These are phyloP conservation scores for Microtus californicus DNA, from an alignment of 2,797 vertebrate genomes.

Conservation along the genomic window DNA sequence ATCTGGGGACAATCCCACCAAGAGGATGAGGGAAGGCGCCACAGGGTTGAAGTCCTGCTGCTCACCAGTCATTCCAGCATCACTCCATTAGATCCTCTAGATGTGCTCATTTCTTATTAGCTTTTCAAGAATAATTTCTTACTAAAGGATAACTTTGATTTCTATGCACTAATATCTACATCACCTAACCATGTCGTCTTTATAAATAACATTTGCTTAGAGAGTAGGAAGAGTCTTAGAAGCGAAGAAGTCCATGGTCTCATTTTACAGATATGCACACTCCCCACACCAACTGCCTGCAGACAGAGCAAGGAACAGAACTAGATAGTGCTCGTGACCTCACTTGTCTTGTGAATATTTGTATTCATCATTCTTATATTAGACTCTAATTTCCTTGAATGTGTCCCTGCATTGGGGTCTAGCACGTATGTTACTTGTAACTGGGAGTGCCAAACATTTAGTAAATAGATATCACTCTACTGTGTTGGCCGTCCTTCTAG, in stretches of 20 bases:
- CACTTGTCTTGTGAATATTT: not conserved
- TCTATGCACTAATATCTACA: not conserved
- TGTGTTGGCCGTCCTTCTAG: not conserved
- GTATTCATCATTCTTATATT: not conserved
- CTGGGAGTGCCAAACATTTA: not conserved
- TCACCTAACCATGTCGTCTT: not conserved
- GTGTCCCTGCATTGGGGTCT: not conserved
- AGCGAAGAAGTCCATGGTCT: not conserved
- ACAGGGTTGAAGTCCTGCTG: not conserved
- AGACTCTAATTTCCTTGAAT: not conserved
- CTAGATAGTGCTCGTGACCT: not conserved
- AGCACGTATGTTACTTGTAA: not conserved
- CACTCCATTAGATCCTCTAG: not conserved
- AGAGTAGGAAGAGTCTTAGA: not conserved
- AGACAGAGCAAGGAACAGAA: not conserved
- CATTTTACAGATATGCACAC: conserved; percentile 29
- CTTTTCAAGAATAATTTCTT: conserved; percentile 26
- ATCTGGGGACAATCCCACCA: not conserved
- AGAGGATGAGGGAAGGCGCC: not conserved
- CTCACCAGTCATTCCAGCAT: not conserved
- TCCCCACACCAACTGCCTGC: not conserved
- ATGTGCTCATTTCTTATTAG: not conserved
- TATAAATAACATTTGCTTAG: conserved; percentile 52
- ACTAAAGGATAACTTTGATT: not conserved
- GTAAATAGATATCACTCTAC: not conserved